phyloP scores from a whole-genome alignment of 2,797 vertebrate species.

The Danio aesculapii region DNA sequence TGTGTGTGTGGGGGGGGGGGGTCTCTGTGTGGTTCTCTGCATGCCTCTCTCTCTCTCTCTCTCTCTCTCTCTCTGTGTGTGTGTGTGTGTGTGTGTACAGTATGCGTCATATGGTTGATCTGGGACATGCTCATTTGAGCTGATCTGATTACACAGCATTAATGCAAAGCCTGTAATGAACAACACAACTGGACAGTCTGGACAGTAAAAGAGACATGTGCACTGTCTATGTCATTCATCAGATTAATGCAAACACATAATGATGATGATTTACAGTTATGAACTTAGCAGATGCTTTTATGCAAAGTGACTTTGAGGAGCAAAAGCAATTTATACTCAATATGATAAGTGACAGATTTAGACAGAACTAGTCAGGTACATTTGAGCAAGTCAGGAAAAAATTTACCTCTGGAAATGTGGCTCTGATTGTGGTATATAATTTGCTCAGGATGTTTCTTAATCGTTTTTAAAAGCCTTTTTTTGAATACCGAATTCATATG shows the following conservation, averaged over 20 bases:
- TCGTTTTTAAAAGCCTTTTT: background rate
- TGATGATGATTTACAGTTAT: background rate
- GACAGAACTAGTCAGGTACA: background rate
- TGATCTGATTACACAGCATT: constrained; percentile 48
- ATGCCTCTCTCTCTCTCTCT: too few species aligned
- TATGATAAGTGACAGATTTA: background rate
- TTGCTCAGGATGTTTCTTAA: background rate
- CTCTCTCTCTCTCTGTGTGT: too few species aligned
- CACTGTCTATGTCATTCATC: background rate
- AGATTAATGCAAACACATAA: background rate
- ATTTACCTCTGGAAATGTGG: background rate
- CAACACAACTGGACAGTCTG: constrained; percentile 8
- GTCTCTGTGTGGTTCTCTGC: too few species aligned
- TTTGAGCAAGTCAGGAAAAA: background rate
- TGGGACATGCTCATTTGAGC: constrained; percentile 24
- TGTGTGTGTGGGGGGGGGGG: too few species aligned
- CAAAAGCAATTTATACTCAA: background rate
- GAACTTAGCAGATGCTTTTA: too few species aligned
- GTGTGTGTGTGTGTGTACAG: background rate
- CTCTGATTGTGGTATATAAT: background rate
- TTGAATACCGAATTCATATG: background rate
- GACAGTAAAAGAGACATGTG: constrained; percentile 27
- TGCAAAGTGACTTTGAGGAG: background rate
- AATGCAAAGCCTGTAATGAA: constrained; percentile 47
- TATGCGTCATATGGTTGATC: constrained; percentile 13